Evolutionary conservation across 2,797 vertebrate genomes (phyloP), one percentile per base, ranked within the genome.

Genomic region (Lutra lutra): DNA sequence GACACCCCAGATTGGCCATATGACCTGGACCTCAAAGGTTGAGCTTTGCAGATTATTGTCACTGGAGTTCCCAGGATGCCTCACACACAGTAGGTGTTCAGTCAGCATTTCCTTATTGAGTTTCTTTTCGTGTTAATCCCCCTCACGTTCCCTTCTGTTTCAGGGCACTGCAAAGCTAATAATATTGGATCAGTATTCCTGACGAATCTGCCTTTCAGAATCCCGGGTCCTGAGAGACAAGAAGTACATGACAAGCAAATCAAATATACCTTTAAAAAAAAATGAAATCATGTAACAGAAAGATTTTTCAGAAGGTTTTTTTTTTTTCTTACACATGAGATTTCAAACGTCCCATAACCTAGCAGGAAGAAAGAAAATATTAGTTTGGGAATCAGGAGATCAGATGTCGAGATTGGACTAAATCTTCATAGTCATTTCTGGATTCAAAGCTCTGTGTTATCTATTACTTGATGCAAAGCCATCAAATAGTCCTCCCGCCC

Each of bases 331-430:
- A 79, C 78, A 58, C 38, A 75, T 84, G 85, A 75, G 91, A 84
- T 94, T 95, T 96, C 86, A 90, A 84, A 95, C 94, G 43, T 60
- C 35, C 54, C 46, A 79, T 40, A 66, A 48, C 86, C 60, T 68
- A 46, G 3, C 11, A 92, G 82, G 82, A 95, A 90, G 86, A 96
- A 94, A 94, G 83, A 80, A 93, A 73, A 77, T 83, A 96, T 90
- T 88, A 77, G 87, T 94, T 92, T 95, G 91, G 86, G 89, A 97
- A 94, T 92, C 62, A 75, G 92, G 72, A 94, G 66, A 94, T 66
- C 62, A 79, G 93, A 73, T 87, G 80, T 92, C 56, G 96, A 96
- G 78, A 88, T 18, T 54, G 23, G 92, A 89, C 54, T 93, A 94
- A 60, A 73, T 85, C 80, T 87, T 90, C 64, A 72, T n/a, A 79